Percentiles rank a stretch among this genome's conserved stretches.
Conservation (phyloP, 1,140 invertebrate species). For the Pogonomyrmex californicus region DNA sequence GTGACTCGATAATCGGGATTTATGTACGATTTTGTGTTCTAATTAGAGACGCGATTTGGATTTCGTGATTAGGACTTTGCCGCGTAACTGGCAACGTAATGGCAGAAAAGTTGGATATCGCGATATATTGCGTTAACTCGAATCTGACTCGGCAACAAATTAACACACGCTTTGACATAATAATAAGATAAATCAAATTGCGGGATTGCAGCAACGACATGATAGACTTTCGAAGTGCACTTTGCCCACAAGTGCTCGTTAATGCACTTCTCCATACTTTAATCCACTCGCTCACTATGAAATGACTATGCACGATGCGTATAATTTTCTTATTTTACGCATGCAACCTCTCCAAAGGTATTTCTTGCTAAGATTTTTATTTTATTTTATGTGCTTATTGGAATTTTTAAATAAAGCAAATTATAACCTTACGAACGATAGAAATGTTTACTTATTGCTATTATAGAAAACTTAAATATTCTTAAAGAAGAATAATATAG, state of each 20-base stretch:
- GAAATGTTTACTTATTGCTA: not conserved
- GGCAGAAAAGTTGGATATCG: not conserved
- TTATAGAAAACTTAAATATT: no score
- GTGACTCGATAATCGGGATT: conserved; percentile 1
- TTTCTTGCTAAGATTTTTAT: not conserved
- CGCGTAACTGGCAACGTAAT: not conserved
- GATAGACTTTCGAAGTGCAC: conserved; percentile 18
- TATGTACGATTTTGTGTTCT: not conserved
- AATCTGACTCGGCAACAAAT: not conserved
- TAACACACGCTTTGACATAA: not conserved
- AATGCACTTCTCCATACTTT: conserved; percentile 8
- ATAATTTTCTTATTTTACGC: conserved; percentile 19
- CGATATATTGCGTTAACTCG: conserved; percentile 1
- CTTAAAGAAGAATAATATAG: no score
- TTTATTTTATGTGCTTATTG: no score
- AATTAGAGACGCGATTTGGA: conserved; percentile 15
- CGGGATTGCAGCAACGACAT: not conserved
- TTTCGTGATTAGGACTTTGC: not conserved
- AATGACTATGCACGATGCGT: not conserved
- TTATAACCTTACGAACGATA: not conserved
- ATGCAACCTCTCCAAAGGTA: not conserved
- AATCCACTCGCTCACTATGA: conserved; percentile 1
- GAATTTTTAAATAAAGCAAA: not conserved
- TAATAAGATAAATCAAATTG: conserved; percentile 39
- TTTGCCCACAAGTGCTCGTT: conserved; percentile 33